phyloP scores from a whole-genome alignment of 2,113 vertebrate genomes.

The Cololabis saira region DNA sequence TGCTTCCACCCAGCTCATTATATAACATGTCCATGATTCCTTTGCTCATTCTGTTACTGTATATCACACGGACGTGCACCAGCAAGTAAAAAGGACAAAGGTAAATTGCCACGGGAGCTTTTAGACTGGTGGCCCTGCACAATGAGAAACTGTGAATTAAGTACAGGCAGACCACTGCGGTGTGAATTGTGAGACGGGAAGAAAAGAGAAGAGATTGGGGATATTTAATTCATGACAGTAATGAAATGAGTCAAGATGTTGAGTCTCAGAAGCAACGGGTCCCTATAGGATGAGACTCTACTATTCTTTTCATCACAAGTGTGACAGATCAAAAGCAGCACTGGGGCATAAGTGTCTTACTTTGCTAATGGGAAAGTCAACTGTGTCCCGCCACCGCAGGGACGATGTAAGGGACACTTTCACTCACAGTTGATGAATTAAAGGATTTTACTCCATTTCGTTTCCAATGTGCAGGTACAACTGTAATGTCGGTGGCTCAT shows the following conservation, averaged over 20 bases:
- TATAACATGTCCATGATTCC: conserved; percentile 31
- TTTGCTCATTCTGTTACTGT: conserved; percentile 38
- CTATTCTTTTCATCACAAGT: conserved; percentile 64
- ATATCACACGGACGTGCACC: conserved; percentile 52
- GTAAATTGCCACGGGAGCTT: conserved; percentile 67
- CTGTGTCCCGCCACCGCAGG: conserved; percentile 28
- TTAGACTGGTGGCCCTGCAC: conserved; percentile 47
- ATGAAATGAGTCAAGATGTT: conserved; percentile 76
- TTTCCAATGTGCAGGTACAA: conserved; percentile 5
- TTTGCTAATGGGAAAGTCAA: conserved; percentile 50
- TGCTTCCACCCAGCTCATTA: conserved; percentile 53
- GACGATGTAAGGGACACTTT: conserved; percentile 15
- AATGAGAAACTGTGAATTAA: conserved; percentile 62
- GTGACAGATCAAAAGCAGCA: conserved; percentile 58
- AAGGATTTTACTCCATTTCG: conserved; percentile 1
- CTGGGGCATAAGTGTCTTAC: conserved; percentile 52
- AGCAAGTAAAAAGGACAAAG: conserved; percentile 65
- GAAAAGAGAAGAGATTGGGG: conserved; percentile 38
- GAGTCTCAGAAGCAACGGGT: conserved; percentile 64
- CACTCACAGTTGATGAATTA: conserved; percentile 39
- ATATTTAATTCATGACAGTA: conserved; percentile 76
- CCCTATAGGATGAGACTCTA: conserved; percentile 40
- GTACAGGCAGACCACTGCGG: conserved; percentile 51
- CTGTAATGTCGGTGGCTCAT: not conserved
- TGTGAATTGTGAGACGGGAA: conserved; percentile 14